These are phyloP conservation scores for Orthonevra nobilis DNA, from an alignment of 2,888 invertebrate genomes.

Conservation along the genomic window DNA sequence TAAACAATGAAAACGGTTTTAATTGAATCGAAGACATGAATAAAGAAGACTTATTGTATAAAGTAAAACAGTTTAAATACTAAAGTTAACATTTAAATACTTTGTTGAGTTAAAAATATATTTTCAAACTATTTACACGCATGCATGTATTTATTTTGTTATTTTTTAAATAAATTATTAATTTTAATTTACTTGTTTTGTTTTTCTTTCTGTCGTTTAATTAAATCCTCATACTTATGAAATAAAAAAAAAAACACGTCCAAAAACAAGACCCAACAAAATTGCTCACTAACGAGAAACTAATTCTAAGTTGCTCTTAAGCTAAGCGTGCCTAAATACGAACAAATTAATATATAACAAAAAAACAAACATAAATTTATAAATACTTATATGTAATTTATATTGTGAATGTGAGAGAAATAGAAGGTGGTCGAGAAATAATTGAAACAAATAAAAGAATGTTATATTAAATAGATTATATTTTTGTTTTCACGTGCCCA, in stretches of 20 bases:
- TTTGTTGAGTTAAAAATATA: background rate
- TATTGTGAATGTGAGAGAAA: slow-evolving; percentile 22
- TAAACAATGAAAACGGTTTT: slow-evolving; percentile 35
- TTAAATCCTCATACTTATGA: background rate
- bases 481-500: background rate
- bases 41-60: slow-evolving; percentile 52
- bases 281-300: slow-evolving; percentile 53
- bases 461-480: slow-evolving; percentile 10
- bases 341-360: background rate
- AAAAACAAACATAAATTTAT: background rate
- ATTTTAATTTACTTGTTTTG: slow-evolving; percentile 13
- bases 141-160: slow-evolving; percentile 40
- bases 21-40: slow-evolving; percentile 40
- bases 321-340: slow-evolving; percentile 58
- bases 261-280: slow-evolving; percentile 56
- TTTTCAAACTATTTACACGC: slow-evolving; percentile 9
- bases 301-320: slow-evolving; percentile 53
- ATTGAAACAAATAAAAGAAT: slow-evolving; percentile 54
- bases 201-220: background rate
- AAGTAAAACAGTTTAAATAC: no score
- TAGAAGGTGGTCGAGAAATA: slow-evolving; percentile 3
- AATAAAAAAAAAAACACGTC: slow-evolving; percentile 19
- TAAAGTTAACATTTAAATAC: background rate
- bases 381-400: slow-evolving; percentile 54
- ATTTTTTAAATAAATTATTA: slow-evolving; percentile 12